Percentiles rank a stretch among this genome's conserved stretches.
These are phyloP conservation scores for Prochilodus magdalenae DNA, from an alignment of 2,113 vertebrate species.

Conservation along the genomic window DNA sequence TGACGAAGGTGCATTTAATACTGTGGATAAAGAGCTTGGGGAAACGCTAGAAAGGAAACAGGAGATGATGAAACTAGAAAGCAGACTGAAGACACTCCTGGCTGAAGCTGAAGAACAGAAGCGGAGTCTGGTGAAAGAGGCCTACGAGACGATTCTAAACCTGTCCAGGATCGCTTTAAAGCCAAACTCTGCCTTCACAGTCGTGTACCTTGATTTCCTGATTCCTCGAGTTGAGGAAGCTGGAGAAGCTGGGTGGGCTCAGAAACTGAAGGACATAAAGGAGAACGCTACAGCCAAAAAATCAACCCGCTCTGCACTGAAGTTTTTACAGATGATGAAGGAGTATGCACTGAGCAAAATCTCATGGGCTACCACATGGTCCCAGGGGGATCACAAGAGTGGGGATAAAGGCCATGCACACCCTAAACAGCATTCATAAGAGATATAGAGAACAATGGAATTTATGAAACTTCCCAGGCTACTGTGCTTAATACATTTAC, in stretches of 20 bases:
- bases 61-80: not conserved
- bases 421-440: too few relatives aligned
- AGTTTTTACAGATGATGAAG: too few relatives aligned
- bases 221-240: slow-evolving; percentile 40
- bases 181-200: slow-evolving; percentile 29
- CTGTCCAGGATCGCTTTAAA: slow-evolving; percentile 49
- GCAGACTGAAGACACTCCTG: not conserved
- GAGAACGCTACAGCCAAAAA: not conserved
- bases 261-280: slow-evolving; percentile 27
- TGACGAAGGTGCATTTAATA: not conserved
- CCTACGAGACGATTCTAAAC: slow-evolving; percentile 9
- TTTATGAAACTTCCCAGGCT: too few relatives aligned
- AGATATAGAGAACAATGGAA: too few relatives aligned
- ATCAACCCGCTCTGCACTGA: too few relatives aligned
- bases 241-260: not conserved
- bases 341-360: too few relatives aligned
- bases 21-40: not conserved
- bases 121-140: not conserved
- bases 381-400: too few relatives aligned
- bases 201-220: slow-evolving; percentile 47
- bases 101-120: not conserved
- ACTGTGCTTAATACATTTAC: too few relatives aligned
- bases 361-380: too few relatives aligned
- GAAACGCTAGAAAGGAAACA: not conserved
- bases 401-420: not conserved